Conservation (phyloP, 2,888 invertebrate species). For the Amphipoea oculea region DNA sequence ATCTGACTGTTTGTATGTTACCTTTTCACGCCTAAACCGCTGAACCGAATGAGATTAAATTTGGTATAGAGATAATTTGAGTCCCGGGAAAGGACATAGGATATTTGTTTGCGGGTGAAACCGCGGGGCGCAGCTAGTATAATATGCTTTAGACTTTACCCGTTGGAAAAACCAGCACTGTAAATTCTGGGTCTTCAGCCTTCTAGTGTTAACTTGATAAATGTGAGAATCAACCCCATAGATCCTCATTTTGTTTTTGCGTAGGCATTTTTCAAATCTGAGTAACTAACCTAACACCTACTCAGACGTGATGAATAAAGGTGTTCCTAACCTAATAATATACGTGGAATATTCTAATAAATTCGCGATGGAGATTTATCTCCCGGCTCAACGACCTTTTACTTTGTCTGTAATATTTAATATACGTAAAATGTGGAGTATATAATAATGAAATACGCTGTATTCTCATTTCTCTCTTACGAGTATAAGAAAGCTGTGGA, state of each 20-base stretch:
- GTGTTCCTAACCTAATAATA: not conserved
- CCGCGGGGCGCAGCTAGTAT: no score
- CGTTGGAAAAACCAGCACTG: not conserved
- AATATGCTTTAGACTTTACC: not conserved
- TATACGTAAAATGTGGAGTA: conserved; percentile 10
- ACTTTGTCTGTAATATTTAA: conserved; percentile 25
- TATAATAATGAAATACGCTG: conserved; percentile 12
- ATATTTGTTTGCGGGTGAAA: no score
- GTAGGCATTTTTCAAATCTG: not conserved
- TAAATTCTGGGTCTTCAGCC: not conserved
- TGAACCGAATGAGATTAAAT: no score
- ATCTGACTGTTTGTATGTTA: no score
- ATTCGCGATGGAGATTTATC: conserved; percentile 8
- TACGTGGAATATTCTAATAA: conserved; percentile 25
- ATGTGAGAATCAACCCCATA: not conserved
- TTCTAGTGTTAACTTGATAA: not conserved
- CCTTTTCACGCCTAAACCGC: no score
- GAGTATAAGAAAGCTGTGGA: not conserved
- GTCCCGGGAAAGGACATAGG: no score
- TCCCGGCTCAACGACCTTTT: conserved; percentile 29
- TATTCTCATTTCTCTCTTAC: conserved; percentile 5
- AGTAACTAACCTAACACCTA: not conserved
- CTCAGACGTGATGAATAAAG: conserved; percentile 5
- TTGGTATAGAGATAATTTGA: no score
- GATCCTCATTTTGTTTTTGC: not conserved